These are phyloP conservation scores for Brachionus rubens DNA, from an alignment of 1,140 invertebrate species.

Conservation along the genomic window DNA sequence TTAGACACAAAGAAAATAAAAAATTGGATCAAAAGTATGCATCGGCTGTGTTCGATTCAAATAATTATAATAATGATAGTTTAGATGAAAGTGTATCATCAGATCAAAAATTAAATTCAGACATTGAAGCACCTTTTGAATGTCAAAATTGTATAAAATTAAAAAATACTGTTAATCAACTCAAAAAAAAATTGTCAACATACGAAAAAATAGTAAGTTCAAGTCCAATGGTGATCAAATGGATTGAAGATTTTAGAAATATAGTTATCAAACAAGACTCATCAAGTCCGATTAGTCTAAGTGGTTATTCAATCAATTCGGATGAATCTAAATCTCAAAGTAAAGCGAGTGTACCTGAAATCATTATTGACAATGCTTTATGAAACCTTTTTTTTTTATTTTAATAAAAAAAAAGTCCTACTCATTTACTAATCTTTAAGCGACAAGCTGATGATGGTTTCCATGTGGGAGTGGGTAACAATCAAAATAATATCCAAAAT, in stretches of 20 bases:
- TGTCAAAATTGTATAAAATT: not conserved
- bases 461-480: too few relatives aligned
- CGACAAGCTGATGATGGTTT: too few relatives aligned
- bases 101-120: not conserved
- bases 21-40: slow-evolving; percentile 10
- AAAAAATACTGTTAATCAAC: not conserved
- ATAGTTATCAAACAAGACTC: not conserved
- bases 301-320: not conserved
- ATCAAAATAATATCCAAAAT: too few relatives aligned
- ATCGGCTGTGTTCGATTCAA: not conserved
- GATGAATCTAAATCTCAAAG: too few relatives aligned
- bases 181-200: not conserved
- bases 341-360: too few relatives aligned
- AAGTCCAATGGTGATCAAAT: slow-evolving; percentile 2
- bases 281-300: not conserved
- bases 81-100: not conserved
- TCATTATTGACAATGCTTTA: too few relatives aligned
- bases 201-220: not conserved
- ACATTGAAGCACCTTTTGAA: too few relatives aligned
- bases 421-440: too few relatives aligned
- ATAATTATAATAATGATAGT: not conserved
- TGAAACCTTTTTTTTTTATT: too few relatives aligned
- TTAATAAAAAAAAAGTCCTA: too few relatives aligned
- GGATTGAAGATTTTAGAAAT: slow-evolving; percentile 9
- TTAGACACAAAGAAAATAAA: too few relatives aligned